Base-by-base conservation (phyloP, 2,888 invertebrate species). In the Druceiella hillmani region DNA sequence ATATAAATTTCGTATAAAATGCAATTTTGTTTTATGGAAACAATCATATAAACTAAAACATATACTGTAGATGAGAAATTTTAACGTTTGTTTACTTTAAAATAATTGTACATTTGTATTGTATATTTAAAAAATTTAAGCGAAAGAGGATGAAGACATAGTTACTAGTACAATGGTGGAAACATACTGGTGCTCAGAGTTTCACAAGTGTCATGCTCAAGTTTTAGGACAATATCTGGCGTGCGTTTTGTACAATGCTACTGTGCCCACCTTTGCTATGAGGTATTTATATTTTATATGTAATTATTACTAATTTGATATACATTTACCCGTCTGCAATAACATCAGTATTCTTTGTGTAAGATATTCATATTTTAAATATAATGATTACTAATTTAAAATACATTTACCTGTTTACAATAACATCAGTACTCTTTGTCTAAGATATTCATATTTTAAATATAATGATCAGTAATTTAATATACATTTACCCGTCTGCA, bases 151-250 rank as follows among this genome's bases (percentile, higher is more conserved):
- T 12, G 29, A 38, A 2, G 53, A 57, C 31, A 49, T 53, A 7
- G 59, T 63, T 29, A 49, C 55, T 9, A 64, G 63, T 4, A 63
- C 62, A 44, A 61, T 73, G 44, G 52, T 58, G 12, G 87, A 87
- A 63, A 81, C 83, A 1, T 89, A 87, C 56, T 86, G 88, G 82
- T 83, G 83, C 57, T 85, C 87, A 0, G 89, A 91, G 55, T 87
- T 87, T 57, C 85, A 89, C 59, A 90, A 90, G 61, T 87, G 89
- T 52, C 87, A 88, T 55, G 86, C 85, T 1, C 68, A 81, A 12
- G 78, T 78, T 54, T 70, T 74, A 2, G 74, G 73, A 5, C 74
- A 79, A 44, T 76, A 85, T 51, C 64, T 89, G 38, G 71, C 89
- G 43, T 87, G 86, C 55, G 75, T 81, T 5, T 64, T 90, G 1